These are phyloP conservation scores for Mystacides longicornis DNA, from an alignment of 2,888 invertebrate species.

Conservation along the genomic window DNA sequence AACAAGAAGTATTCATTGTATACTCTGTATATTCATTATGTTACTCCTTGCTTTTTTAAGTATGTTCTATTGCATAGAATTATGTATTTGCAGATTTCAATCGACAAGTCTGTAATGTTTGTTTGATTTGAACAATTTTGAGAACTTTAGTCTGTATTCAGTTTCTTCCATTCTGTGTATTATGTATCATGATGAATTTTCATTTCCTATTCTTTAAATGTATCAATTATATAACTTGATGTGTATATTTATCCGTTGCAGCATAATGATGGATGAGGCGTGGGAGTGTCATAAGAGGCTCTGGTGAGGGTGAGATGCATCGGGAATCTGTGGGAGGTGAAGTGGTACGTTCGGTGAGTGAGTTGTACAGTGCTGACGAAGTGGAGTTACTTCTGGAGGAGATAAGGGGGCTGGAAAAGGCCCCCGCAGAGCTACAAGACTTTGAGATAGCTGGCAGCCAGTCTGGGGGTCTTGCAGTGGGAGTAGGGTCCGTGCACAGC, in stretches of 20 bases:
- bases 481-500: slow-evolving; percentile 45
- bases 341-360: slow-evolving; percentile 46
- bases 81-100: background rate
- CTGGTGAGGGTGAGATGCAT: background rate
- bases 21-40: too few species aligned
- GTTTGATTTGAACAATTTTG: too few species aligned
- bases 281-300: background rate
- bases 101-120: too few species aligned
- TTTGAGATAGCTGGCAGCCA: slow-evolving; percentile 50
- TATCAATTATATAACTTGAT: background rate
- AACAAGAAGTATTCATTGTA: too few species aligned
- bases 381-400: slow-evolving; percentile 51
- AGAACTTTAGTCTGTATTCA: too few species aligned
- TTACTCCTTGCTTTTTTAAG: too few species aligned
- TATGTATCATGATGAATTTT: too few species aligned
- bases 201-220: too few species aligned
- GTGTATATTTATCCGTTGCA: background rate
- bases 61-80: background rate
- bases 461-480: slow-evolving; percentile 35
- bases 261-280: background rate
- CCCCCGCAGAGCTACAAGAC: slow-evolving; percentile 40
- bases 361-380: slow-evolving; percentile 49
- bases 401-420: slow-evolving; percentile 49
- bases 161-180: too few species aligned
- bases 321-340: slow-evolving; percentile 37